phyloP scores from a whole-genome alignment of 2,888 invertebrate genomes.

The Geotrupes spiniger region DNA sequence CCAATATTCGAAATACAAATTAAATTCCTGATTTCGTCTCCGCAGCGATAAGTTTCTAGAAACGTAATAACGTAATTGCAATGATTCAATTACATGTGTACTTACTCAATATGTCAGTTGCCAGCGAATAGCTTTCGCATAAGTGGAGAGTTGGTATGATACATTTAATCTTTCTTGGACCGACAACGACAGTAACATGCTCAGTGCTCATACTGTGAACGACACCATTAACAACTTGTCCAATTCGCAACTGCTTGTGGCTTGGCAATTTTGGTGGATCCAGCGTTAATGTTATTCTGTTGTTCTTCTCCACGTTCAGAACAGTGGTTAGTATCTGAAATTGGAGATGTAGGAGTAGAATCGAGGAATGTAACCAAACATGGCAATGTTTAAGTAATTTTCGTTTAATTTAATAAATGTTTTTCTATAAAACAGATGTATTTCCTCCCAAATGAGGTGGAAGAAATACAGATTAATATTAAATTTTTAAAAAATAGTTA shows the following conservation, averaged over 20 bases:
- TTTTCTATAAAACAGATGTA: no score
- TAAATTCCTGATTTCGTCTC: conserved; percentile 37
- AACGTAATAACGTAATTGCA: not conserved
- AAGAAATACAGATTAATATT: no score
- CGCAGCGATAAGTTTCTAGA: conserved; percentile 32
- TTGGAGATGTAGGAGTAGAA: no score
- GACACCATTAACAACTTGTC: conserved; percentile 47
- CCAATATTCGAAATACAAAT: conserved; percentile 35
- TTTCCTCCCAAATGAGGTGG: no score
- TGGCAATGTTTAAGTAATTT: no score
- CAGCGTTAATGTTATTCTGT: conserved; percentile 53
- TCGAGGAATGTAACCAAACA: no score
- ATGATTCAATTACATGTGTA: conserved; percentile 2
- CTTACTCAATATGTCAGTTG: conserved; percentile 39
- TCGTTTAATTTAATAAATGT: no score
- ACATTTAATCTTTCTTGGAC: conserved; percentile 35
- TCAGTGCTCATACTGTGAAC: conserved; percentile 31
- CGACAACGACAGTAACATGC: conserved; percentile 43
- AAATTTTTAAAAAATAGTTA: no score
- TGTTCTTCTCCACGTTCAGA: conserved; percentile 42
- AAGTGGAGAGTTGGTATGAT: conserved; percentile 48
- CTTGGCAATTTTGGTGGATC: conserved; percentile 28
- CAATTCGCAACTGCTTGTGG: conserved; percentile 45
- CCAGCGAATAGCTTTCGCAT: conserved; percentile 44
- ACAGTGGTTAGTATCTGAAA: conserved; percentile 56